Evolutionary conservation across 2,888 invertebrate species (phyloP), one percentile per base, ranked within the genome.

Genomic region (Eretmocerus hayati): DNA sequence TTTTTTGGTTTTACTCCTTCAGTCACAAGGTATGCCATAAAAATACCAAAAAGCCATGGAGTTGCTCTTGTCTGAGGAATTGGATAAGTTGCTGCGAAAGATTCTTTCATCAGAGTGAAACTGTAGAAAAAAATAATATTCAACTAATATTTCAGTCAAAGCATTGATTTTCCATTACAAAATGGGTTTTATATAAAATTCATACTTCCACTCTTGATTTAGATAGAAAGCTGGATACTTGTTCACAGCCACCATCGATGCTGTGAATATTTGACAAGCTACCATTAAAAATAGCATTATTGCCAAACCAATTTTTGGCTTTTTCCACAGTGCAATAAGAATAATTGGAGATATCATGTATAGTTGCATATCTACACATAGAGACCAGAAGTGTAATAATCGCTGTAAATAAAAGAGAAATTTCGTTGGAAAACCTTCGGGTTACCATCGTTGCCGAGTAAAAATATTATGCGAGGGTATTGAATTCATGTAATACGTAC

Each of bases 321-420:
- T 68, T 48, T 66, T 69, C 59, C 71, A 72, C 23, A 79, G 56
- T 0, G 76, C 73, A 45, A 74, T 73, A 4, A 80, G 65, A 49
- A 80, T 65, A 3, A 80, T 53, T 2, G 79, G 80, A 2, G 80
- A 76, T n/a, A 79, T 50, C 56, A 77, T 67, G 57, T 75, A 79
- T 30, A 80, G 60, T 58, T 81, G 80, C 56, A 77, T 78, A 57
- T 80, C 80, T 13, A 79, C 75, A 4, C 77, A 74, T 33, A 80
- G 62, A 56, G 78, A 80, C 80, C 80, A 81, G 0, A 77, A 72
- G 56, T 78, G 79, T 26, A 72, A 68, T 23, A 79, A 59, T 59
- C 80, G 80, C 73, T 66, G 47, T 60, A 61, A n/a, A n/a, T 9
- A 26, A 9, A 26, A 9, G 11, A 26, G 8, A 26, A 26, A 6